A percentile compares a stretch with the other conserved stretches of the same genome.
Evolutionary conservation across 2,113 vertebrate genomes (phyloP).

Genomic region (Microtus ochrogaster): DNA sequence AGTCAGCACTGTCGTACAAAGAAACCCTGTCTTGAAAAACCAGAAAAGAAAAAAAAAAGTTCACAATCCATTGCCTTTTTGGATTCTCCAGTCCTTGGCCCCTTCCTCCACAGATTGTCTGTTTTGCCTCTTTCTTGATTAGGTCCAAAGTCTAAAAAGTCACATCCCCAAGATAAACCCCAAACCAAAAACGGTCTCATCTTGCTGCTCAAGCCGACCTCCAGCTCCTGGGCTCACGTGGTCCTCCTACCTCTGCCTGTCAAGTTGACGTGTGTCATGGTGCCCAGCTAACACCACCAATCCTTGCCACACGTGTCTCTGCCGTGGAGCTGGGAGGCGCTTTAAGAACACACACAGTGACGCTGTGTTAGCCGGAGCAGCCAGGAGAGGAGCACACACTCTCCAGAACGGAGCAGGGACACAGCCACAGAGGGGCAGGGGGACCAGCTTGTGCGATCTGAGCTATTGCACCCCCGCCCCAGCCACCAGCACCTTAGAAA

Average conservation of each 20-base stretch:
- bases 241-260: not conserved
- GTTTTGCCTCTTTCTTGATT: not conserved
- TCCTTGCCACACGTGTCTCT: constrained; percentile 59
- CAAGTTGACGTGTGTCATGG: not conserved
- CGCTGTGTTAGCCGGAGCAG: constrained; percentile 39
- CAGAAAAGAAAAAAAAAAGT: too few species aligned
- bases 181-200: not conserved
- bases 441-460: constrained; percentile 56
- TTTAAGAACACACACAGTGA: constrained; percentile 51
- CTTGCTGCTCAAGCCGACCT: not conserved
- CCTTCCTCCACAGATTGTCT: not conserved
- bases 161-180: not conserved
- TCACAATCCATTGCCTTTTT: not conserved
- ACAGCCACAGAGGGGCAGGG: not conserved
- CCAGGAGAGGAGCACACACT: not conserved
- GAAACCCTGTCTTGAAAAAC: not conserved
- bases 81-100: not conserved
- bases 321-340: constrained; percentile 63
- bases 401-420: constrained; percentile 57
- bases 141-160: constrained; percentile 49
- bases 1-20: not conserved
- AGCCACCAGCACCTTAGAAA: constrained; percentile 77
- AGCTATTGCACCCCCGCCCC: constrained; percentile 54
- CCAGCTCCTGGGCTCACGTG: not conserved
- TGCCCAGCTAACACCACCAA: constrained; percentile 23